Evolutionary conservation across 2,113 vertebrate species (phyloP).

Genomic region (Cheirogaleus medius): DNA sequence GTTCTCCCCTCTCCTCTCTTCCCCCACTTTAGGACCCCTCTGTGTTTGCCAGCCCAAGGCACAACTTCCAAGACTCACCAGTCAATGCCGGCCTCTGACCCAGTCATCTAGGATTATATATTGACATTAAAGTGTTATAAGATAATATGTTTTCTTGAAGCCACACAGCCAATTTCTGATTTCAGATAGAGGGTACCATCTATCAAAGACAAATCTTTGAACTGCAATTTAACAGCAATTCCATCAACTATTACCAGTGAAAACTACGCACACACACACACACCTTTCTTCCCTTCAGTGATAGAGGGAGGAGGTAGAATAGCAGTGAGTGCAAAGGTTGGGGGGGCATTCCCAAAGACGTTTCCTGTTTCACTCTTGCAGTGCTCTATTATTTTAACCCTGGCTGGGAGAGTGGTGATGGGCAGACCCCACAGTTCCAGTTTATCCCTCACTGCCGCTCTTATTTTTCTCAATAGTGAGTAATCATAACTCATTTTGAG

Average conservation of each 20-base stretch:
- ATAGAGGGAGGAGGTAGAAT: neutral
- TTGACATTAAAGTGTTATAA: neutral
- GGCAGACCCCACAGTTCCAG: neutral
- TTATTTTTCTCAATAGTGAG: neutral
- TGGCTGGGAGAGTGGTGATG: neutral
- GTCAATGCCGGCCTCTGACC: neutral
- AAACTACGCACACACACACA: neutral
- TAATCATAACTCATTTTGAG: neutral
- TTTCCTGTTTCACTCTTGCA: neutral
- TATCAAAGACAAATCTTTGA: constrained; percentile 7
- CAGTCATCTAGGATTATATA: neutral
- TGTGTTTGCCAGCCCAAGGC: neutral
- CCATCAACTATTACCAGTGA: neutral
- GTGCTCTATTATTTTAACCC: neutral
- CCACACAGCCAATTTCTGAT: neutral
- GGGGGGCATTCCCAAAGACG: neutral
- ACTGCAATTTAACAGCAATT: neutral
- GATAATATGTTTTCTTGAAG: constrained; percentile 19
- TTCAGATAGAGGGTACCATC: neutral
- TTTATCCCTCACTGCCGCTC: neutral
- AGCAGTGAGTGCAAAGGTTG: neutral
- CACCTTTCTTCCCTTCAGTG: neutral
- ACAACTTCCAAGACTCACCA: neutral
- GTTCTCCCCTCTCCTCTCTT: neutral
- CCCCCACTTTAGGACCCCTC: neutral